Evolutionary conservation across 2,888 invertebrate genomes (phyloP).

Genomic region (Athalia rosae): DNA sequence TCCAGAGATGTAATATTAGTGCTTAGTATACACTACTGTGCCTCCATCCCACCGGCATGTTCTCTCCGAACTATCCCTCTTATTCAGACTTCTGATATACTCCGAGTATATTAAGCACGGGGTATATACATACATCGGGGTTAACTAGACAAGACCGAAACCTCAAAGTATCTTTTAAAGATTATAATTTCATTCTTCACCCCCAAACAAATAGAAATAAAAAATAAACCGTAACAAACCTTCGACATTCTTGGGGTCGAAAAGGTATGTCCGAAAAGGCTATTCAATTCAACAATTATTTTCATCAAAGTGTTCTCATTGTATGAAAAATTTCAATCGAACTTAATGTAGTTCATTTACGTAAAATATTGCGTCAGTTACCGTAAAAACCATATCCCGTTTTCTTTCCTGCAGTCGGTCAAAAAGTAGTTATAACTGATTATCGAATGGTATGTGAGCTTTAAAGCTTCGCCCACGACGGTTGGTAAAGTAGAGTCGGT

Average conservation of each 20-base stretch:
- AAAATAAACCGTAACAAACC: no score
- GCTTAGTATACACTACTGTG: slow-evolving; percentile 63
- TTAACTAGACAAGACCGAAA: slow-evolving; percentile 43
- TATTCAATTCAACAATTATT: no score
- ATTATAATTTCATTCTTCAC: no score
- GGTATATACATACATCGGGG: slow-evolving; percentile 40
- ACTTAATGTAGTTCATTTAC: no score
- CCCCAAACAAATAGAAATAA: no score
- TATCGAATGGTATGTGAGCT: slow-evolving; percentile 3
- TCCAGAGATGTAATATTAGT: slow-evolving; percentile 73
- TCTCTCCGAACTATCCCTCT: slow-evolving; percentile 48
- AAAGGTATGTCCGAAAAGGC: no score
- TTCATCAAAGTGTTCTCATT: no score
- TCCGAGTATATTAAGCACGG: slow-evolving; percentile 21
- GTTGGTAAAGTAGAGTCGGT: slow-evolving; percentile 18
- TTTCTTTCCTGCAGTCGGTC: slow-evolving; percentile 8
- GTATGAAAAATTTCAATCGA: no score
- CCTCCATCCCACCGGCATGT: slow-evolving; percentile 61
- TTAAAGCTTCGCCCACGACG: slow-evolving; percentile 21
- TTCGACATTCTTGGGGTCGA: no score
- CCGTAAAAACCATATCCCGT: neutral
- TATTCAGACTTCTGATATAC: slow-evolving; percentile 25
- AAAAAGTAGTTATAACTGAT: neutral
- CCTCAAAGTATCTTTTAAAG: neutral
- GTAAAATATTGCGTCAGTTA: neutral